Evolutionary conservation across 1,140 invertebrate species (phyloP).

Genomic region (Zaprionus nigranus): DNA sequence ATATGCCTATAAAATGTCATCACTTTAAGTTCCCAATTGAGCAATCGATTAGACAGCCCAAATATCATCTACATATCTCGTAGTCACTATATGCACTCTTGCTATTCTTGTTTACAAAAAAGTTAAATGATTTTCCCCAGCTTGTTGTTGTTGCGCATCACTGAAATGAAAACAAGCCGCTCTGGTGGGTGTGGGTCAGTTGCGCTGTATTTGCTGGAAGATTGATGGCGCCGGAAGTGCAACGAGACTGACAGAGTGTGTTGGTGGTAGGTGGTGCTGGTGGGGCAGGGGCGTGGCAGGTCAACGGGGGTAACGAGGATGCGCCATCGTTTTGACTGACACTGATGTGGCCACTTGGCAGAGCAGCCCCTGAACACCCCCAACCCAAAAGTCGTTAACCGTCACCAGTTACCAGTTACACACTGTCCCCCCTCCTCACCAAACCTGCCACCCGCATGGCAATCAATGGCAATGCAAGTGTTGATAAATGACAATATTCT

Average conservation of each 20-base stretch:
- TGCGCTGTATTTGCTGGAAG: constrained; percentile 46
- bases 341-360: constrained; percentile 52
- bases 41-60: too few relatives aligned
- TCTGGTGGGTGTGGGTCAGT: constrained; percentile 31
- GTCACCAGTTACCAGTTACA: neutral
- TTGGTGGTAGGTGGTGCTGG: neutral
- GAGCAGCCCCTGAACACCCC: constrained; percentile 5
- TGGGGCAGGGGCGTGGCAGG: neutral
- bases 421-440: neutral
- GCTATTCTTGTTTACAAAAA: neutral
- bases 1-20: too few relatives aligned
- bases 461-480: constrained; percentile 51
- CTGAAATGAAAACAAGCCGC: constrained; percentile 28
- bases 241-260: neutral
- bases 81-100: too few relatives aligned
- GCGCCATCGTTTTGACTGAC: constrained; percentile 48
- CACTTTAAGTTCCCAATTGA: too few relatives aligned
- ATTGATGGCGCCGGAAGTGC: constrained; percentile 73
- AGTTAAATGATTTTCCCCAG: neutral
- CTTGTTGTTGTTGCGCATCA: constrained; percentile 28
- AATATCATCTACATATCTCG: too few relatives aligned
- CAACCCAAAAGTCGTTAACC: constrained; percentile 1
- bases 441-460: neutral
- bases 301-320: constrained; percentile 47
- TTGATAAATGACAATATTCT: constrained; percentile 56